phyloP scores from a whole-genome alignment of 2,888 invertebrate species.

The Netelia melanura region DNA sequence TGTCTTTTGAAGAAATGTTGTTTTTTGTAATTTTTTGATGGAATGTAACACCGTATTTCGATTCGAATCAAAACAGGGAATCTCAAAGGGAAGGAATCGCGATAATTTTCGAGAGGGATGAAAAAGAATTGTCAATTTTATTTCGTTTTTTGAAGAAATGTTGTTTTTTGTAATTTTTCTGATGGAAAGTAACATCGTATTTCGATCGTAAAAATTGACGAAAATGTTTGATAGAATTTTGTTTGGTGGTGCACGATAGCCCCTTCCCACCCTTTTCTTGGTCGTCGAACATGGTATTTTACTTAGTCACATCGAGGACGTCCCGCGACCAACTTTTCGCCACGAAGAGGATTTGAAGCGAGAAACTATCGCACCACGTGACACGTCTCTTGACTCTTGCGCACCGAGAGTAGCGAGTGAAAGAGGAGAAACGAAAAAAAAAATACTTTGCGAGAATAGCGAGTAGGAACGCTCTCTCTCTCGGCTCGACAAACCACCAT shows the following conservation, averaged over 20 bases:
- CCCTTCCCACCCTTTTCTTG: constrained; percentile 73
- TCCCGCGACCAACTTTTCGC: constrained; percentile 28
- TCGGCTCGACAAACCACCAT: constrained; percentile 59
- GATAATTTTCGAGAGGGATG: too few relatives aligned
- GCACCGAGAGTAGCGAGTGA: constrained; percentile 37
- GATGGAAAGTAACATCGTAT: neutral
- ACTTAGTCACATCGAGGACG: constrained; percentile 71
- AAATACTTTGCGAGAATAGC: constrained; percentile 9
- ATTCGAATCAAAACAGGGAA: too few relatives aligned
- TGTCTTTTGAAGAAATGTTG: too few relatives aligned
- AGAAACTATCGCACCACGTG: constrained; percentile 64
- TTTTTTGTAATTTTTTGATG: too few relatives aligned
- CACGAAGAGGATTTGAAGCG: constrained; percentile 40
- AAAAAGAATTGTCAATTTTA: too few relatives aligned
- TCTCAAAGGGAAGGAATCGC: too few relatives aligned
- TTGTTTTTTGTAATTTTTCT: too few relatives aligned
- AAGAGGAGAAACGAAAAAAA: constrained; percentile 17
- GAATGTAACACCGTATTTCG: too few relatives aligned
- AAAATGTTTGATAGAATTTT: constrained; percentile 35
- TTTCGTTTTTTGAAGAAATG: too few relatives aligned
- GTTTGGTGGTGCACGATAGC: constrained; percentile 1
- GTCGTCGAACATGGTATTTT: constrained; percentile 71
- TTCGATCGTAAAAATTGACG: constrained; percentile 28
- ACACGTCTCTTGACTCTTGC: constrained; percentile 40
- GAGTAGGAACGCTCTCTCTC: neutral